Conservation (phyloP, 1,140 invertebrate species). For the Danaus plexippus region DNA sequence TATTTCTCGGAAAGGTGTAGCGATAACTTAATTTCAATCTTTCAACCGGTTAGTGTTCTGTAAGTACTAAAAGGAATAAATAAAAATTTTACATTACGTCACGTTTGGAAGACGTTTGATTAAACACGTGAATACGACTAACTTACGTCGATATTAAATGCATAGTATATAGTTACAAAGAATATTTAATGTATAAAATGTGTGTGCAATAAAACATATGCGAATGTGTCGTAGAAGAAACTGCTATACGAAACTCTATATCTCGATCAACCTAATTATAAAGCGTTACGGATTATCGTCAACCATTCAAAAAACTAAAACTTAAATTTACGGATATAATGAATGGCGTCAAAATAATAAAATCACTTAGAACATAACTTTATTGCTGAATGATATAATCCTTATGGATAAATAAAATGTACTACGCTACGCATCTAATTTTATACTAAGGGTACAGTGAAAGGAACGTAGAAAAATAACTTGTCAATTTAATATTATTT, state of each 20-base stretch:
- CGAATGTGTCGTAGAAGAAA: constrained; percentile 53
- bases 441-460: constrained; percentile 61
- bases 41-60: no score
- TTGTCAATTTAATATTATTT: constrained; percentile 66
- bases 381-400: constrained; percentile 52
- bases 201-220: constrained; percentile 54
- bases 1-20: no score
- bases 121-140: no score
- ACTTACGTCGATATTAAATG: no score
- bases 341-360: constrained; percentile 26
- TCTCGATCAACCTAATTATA: constrained; percentile 69
- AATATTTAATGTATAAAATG: not conserved
- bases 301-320: constrained; percentile 46
- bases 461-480: constrained; percentile 69
- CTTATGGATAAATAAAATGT: constrained; percentile 36
- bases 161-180: constrained; percentile 13
- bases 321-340: constrained; percentile 47
- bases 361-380: constrained; percentile 26
- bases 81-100: no score
- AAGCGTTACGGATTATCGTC: constrained; percentile 67
- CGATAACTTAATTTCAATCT: no score
- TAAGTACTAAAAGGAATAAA: no score
- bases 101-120: no score
- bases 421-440: constrained; percentile 43
- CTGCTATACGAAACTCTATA: constrained; percentile 63